Evolutionary conservation across 1,140 invertebrate species (phyloP), one percentile per base, ranked within the genome.

Genomic region (Euura lappo): DNA sequence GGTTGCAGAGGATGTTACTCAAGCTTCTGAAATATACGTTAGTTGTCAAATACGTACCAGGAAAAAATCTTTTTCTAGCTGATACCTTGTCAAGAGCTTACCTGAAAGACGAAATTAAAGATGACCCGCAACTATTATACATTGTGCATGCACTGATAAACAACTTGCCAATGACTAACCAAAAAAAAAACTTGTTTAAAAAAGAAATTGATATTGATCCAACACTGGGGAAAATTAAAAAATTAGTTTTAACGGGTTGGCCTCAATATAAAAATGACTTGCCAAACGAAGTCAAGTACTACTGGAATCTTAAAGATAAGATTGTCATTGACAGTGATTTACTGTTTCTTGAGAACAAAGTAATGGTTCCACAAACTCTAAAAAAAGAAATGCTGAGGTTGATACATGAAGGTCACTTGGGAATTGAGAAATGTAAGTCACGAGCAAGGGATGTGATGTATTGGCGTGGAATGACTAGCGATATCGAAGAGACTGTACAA

Each of bases 391-490:
- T 88, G 68, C 77, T 88, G 60, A 69, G 79, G 28, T 73, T 76
- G 45, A 72, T 89, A 64, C 88, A 89, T 78, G 79, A 83, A 72
- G 77, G 79, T 43, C 88, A 90, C 79, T 47, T 88, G 67, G 88
- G 89, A 0, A 79, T 84, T 71, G 84, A 84, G 67, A 86, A 86
- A 75, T 83, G 79, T 71, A 81, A 83, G 75, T 66, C 70, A 44
- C 72, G 77, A 72, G 85, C 87, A 44, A 79, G 81, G 74, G 79
- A 87, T 71, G 71, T 79, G 51, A 74, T 89, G 67, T 89, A 76
- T 76, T 89, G 86, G 85, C 86, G 86, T n/a, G 77, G 77, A n/a
- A 87, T 89, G 75, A 77, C 77, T 64, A 82, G 81, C 66, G 79
- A 90, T 65, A 88, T 90, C 47, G 79, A 83, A 81, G 77, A 86